Evolutionary conservation across 1,140 invertebrate species (phyloP).

Genomic region (Pseudomyrmex sp.): DNA sequence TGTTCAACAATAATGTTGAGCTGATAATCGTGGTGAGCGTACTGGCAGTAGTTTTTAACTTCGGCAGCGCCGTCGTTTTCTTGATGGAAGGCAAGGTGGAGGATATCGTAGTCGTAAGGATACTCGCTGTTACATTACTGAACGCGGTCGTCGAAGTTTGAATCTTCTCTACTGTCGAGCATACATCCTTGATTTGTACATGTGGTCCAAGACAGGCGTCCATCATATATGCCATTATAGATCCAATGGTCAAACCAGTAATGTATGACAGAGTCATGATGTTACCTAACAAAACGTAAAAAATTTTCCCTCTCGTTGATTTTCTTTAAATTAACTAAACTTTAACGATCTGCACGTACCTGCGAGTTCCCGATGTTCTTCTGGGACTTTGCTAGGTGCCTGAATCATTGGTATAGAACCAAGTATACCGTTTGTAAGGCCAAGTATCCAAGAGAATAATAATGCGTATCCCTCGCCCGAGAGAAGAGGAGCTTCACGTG

Average conservation of each 20-base stretch:
- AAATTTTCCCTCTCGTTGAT: too few species aligned
- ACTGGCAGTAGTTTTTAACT: slow-evolving; percentile 70
- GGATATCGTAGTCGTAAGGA: slow-evolving; percentile 68
- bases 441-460: slow-evolving; percentile 90
- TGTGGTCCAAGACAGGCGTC: slow-evolving; percentile 90
- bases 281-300: slow-evolving; percentile 87
- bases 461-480: slow-evolving; percentile 89
- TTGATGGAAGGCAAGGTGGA: slow-evolving; percentile 73
- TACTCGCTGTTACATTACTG: slow-evolving; percentile 66
- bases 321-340: too few species aligned
- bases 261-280: slow-evolving; percentile 97
- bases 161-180: slow-evolving; percentile 64
- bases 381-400: slow-evolving; percentile 92
- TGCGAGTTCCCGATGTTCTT: slow-evolving; percentile 91
- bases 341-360: slow-evolving; percentile 81
- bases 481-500: slow-evolving; percentile 90
- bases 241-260: slow-evolving; percentile 93
- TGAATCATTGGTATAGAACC: slow-evolving; percentile 96
- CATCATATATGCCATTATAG: slow-evolving; percentile 92
- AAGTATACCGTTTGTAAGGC: slow-evolving; percentile 94
- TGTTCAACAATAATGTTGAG: slow-evolving; percentile 71
- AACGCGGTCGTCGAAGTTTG: slow-evolving; percentile 31
- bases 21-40: slow-evolving; percentile 68
- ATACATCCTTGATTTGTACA: slow-evolving; percentile 78
- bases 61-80: slow-evolving; percentile 71